Percentiles rank a stretch among this genome's conserved stretches.
Conservation (phyloP, 35 echinoderm and acorn worm species). For the Ptychodera flava region DNA sequence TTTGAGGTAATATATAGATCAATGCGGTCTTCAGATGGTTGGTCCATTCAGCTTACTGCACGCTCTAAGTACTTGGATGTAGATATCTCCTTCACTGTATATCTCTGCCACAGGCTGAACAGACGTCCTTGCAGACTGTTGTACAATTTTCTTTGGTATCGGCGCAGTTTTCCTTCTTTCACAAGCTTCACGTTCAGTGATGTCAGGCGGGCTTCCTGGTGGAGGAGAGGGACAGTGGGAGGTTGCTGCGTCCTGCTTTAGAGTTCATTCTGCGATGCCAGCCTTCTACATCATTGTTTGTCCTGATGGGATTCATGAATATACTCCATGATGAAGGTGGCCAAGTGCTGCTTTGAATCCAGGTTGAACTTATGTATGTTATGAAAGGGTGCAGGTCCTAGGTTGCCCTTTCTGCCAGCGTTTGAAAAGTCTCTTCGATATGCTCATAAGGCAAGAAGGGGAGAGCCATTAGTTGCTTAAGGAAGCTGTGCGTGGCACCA, state of each 20-base stretch:
- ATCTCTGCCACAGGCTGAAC: constrained; percentile 13
- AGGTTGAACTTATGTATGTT: background rate
- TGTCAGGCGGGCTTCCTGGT: constrained; percentile 6
- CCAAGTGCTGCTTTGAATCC: background rate
- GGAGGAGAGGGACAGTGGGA: constrained; percentile 12
- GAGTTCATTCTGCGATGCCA: constrained; percentile 38
- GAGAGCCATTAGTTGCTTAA: background rate
- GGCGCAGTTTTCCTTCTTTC: constrained; percentile 1
- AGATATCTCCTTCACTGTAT: background rate
- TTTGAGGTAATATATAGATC: too few relatives aligned
- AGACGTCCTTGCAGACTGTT: constrained; percentile 11
- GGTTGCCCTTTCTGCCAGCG: background rate
- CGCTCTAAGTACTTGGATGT: background rate
- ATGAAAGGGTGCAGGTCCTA: background rate
- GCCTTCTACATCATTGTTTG: constrained; percentile 51
- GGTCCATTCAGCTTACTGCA: background rate
- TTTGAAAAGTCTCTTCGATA: background rate
- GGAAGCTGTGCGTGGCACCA: background rate
- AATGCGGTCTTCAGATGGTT: background rate
- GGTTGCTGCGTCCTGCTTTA: constrained; percentile 1
- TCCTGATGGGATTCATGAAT: constrained; percentile 13
- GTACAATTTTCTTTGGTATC: constrained; percentile 13
- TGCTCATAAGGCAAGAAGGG: background rate
- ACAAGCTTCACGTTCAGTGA: constrained; percentile 15
- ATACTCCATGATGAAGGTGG: background rate